phyloP scores from a whole-genome alignment of 2,888 invertebrate genomes.

The Stratiomys singularior region DNA sequence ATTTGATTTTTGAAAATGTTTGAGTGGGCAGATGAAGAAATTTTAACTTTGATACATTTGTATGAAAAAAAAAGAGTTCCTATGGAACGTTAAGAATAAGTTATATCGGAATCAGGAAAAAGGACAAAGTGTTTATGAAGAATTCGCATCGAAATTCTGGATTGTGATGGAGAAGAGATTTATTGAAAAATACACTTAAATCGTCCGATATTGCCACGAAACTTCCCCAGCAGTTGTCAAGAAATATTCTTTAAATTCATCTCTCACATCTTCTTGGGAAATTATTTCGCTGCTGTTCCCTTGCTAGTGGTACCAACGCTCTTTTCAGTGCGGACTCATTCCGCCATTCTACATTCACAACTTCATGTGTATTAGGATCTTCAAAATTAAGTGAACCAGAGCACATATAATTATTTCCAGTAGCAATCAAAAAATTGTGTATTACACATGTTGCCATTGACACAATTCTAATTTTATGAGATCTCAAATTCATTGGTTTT shows the following conservation, averaged over 20 bases:
- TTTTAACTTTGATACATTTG: too few species aligned
- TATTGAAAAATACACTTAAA: too few species aligned
- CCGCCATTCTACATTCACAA: background rate
- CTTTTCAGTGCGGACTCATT: background rate
- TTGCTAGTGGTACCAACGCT: background rate
- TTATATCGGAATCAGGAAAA: too few species aligned
- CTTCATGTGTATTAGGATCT: background rate
- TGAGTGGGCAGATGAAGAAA: too few species aligned
- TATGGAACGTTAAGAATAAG: too few species aligned
- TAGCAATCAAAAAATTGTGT: constrained; percentile 46
- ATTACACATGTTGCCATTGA: constrained; percentile 46
- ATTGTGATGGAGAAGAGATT: too few species aligned
- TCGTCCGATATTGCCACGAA: background rate
- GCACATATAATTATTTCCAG: background rate
- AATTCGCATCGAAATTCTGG: too few species aligned
- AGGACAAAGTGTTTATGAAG: too few species aligned
- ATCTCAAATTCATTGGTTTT: constrained; percentile 50
- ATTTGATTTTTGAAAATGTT: too few species aligned
- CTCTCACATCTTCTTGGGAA: background rate
- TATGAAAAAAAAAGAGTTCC: too few species aligned
- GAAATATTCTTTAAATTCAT: background rate
- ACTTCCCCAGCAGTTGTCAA: background rate
- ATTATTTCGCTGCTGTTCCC: background rate
- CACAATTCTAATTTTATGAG: constrained; percentile 43
- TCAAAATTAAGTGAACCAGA: background rate